Percentiles rank a stretch among this genome's conserved stretches.
Evolutionary conservation across 37 sponge, comb jelly and placozoan species (phyloP).

Genomic region (Beroe ovata): DNA sequence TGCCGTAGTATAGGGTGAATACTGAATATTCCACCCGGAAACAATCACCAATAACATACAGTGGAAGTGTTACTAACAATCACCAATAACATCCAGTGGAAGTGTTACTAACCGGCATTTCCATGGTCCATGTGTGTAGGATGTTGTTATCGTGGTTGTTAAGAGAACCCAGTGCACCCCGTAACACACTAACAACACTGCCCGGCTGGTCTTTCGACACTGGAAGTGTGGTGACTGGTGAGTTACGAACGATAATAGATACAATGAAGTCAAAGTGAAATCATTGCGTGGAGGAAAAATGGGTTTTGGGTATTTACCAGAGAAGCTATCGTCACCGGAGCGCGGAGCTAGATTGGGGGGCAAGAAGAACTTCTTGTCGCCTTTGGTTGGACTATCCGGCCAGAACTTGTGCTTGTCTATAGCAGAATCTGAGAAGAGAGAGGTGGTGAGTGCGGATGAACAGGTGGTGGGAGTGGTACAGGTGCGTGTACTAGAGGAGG

Average conservation of each 20-base stretch:
- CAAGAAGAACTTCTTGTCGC: conserved; percentile 23
- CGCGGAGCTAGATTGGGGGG: conserved; percentile 12
- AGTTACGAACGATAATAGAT: background rate
- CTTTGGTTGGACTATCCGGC: conserved; percentile 37
- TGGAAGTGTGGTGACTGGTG: background rate
- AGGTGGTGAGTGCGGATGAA: background rate
- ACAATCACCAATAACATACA: no score
- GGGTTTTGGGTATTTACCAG: conserved; percentile 16
- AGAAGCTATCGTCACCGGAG: background rate
- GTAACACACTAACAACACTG: background rate
- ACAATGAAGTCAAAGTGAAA: background rate
- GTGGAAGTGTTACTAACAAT: no score
- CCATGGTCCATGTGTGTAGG: conserved; percentile 50
- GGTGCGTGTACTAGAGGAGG: no score
- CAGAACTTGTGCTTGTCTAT: conserved; percentile 45
- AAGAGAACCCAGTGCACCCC: conserved; percentile 13
- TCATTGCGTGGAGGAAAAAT: no score
- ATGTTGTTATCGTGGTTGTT: conserved; percentile 32
- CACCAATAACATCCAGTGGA: no score
- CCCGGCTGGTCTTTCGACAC: conserved; percentile 12
- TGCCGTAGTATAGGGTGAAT: no score
- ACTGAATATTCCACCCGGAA: no score
- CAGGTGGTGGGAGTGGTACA: no score
- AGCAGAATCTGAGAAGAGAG: background rate
- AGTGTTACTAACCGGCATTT: conserved; percentile 61